Base-by-base conservation (phyloP, 2,797 vertebrate genomes). In the Leucoraja ocellata region DNA sequence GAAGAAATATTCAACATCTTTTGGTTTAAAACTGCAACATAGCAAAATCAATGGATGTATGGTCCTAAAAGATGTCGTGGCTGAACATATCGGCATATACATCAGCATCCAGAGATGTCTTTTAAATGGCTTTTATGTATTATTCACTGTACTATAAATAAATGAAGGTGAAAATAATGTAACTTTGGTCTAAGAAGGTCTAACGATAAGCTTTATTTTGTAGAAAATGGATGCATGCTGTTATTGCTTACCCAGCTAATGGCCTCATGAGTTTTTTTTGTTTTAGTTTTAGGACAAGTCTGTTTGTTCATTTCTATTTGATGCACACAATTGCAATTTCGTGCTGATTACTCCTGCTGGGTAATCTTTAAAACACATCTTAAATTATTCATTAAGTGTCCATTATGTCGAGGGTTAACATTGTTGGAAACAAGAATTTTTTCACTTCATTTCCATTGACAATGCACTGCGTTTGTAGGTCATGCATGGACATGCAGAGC, bases 91-190 rank as follows among this genome's bases (percentile, higher is more conserved):
- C 74, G 90, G 25, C 90, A 73, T 74, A 73, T 73, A 9, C 36
- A 68, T 73, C 88, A 73, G 68, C 2, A 0, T 76, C 16, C 54
- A 74, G 71, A 13, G 90, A 46, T 74, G 90, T n/a, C 71, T 92
- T 54, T 21, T 74, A 92, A 76, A 76, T 46, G 71, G 84, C 32
- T 65, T 88, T 32, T 68, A 92, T 92, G 90, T 71, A 92, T 92
- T 74, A 92, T 92, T 92, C 71, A 92, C 21, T 46, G 32, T 58
- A 36, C 46, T 73, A 76, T 92, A 76, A 92, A 74, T 58, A 54
- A 71, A 92, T 76, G 71, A 76, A 92, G 90, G 90, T 54, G 90
- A 92, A 74, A 76, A 92, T 36, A 92, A 92, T 92, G 90, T 92
- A 71, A 92, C 71, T 92, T 91, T 71, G 28, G 6, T 92, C 71